Percentiles rank a stretch among this genome's conserved stretches.
Conservation (phyloP, 2,113 vertebrate species). For the Penelope pileata region DNA sequence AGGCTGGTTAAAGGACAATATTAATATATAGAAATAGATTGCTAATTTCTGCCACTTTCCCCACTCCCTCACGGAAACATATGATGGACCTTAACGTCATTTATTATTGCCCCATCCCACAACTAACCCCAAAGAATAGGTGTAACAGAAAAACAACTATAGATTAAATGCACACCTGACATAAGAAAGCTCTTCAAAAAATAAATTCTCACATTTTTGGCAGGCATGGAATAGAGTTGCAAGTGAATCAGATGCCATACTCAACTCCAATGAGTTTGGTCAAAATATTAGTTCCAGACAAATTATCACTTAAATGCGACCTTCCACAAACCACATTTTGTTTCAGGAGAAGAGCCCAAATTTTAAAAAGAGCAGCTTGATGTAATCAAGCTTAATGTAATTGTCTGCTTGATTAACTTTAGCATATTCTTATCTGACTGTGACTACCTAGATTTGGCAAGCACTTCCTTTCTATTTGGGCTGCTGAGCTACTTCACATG, state of each 20-base stretch:
- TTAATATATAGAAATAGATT: neutral
- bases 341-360: neutral
- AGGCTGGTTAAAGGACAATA: neutral
- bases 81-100: neutral
- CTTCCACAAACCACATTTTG: neutral
- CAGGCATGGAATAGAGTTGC: neutral
- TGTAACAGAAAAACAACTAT: neutral
- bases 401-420: neutral
- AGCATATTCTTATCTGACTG: neutral
- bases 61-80: neutral
- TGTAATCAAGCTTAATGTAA: neutral
- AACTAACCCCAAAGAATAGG: neutral
- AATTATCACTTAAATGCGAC: neutral
- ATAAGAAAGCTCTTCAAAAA: neutral
- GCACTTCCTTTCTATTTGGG: neutral
- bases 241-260: neutral
- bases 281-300: neutral
- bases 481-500: neutral
- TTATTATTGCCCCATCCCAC: neutral
- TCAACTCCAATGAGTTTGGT: neutral
- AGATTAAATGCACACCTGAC: neutral
- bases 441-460: neutral
- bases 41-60: neutral
- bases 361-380: neutral
- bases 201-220: neutral